Percentiles rank a stretch among this genome's conserved stretches.
These are phyloP conservation scores for Eupeodes corollae DNA, from an alignment of 1,140 invertebrate species.

Conservation along the genomic window DNA sequence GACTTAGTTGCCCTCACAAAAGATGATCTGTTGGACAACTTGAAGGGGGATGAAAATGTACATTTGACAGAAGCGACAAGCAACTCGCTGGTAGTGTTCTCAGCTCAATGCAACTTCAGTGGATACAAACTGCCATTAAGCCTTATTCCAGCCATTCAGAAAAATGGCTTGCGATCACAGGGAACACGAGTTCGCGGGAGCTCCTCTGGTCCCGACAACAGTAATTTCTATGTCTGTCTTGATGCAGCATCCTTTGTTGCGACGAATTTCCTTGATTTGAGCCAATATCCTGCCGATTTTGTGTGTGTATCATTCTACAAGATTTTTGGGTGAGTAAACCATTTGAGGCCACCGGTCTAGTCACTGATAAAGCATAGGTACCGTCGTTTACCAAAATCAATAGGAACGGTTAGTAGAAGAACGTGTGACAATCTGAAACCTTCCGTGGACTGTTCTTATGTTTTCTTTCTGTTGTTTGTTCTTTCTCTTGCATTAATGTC, in stretches of 20 bases:
- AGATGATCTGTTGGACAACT: conserved; percentile 38
- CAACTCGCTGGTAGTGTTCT: conserved; percentile 71
- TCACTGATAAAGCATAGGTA: too few species aligned
- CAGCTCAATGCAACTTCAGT: conserved; percentile 91
- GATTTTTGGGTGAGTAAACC: conserved; percentile 65
- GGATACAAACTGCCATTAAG: conserved; percentile 76
- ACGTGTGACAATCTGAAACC: too few species aligned
- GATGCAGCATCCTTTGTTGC: conserved; percentile 77
- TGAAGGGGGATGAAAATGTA: neutral
- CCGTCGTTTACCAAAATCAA: too few species aligned
- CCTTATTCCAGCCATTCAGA: conserved; percentile 56
- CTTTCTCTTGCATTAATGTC: neutral
- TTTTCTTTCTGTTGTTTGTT: too few species aligned
- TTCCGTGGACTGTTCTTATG: too few species aligned
- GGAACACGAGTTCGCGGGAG: conserved; percentile 10
- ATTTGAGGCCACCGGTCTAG: too few species aligned
- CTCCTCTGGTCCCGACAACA: conserved; percentile 10
- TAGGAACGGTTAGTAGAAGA: too few species aligned
- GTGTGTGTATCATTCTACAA: conserved; percentile 92
- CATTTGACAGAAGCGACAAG: neutral
- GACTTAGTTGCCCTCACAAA: conserved; percentile 44
- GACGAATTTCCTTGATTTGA: conserved; percentile 70
- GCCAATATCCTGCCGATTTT: conserved; percentile 69
- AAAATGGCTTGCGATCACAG: conserved; percentile 43
- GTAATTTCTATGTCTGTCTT: conserved; percentile 68